Evolutionary conservation across 2,888 invertebrate species (phyloP).

Genomic region (Torymus tubicola): DNA sequence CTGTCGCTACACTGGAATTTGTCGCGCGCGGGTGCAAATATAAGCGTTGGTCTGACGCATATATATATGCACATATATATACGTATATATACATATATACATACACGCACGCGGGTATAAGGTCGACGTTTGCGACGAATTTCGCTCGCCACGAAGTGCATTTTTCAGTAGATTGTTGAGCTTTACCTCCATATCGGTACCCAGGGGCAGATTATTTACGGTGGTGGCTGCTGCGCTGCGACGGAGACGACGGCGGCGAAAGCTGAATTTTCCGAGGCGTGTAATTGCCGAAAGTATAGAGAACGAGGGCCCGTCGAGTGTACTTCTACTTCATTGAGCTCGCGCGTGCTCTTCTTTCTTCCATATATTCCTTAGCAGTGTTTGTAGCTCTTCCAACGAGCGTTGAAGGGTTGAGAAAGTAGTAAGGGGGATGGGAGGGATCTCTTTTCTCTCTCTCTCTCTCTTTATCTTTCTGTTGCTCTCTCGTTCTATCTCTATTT

Average conservation of each 20-base stretch:
- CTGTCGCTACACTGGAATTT: neutral
- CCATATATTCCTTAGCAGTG: no score
- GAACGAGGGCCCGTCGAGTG: neutral
- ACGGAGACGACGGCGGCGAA: no score
- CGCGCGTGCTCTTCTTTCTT: neutral
- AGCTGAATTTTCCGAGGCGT: conserved; percentile 1
- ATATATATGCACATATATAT: neutral
- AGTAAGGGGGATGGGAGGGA: no score
- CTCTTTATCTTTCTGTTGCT: no score
- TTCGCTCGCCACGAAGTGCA: conserved; percentile 21
- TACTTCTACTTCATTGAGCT: conserved; percentile 17
- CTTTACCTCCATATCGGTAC: no score
- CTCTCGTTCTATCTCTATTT: no score
- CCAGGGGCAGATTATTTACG: no score
- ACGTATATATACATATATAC: neutral
- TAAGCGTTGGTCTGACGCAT: neutral
- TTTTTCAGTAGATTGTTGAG: neutral
- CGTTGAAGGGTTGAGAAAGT: no score
- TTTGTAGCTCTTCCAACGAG: no score
- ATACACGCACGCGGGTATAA: neutral
- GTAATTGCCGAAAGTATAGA: conserved; percentile 20
- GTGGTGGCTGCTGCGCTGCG: no score
- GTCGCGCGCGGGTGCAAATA: neutral
- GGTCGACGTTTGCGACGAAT: conserved; percentile 15
- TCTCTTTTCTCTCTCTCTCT: no score